A percentile compares a stretch with the other conserved stretches of the same genome.
phyloP scores from a whole-genome alignment of 1,140 invertebrate species.

The Drosophila seguyi region DNA sequence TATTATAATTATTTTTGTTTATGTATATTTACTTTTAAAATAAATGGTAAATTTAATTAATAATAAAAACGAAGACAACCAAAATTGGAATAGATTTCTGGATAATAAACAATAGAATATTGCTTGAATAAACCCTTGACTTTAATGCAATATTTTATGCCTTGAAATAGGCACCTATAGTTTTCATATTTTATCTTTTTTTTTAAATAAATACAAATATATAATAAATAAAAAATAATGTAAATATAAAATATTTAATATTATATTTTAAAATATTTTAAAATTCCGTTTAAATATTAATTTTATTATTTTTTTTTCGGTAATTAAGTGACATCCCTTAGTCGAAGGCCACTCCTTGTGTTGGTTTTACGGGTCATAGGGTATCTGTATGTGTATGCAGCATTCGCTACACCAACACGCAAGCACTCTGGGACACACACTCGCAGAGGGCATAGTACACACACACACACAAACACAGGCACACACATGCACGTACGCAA shows the following conservation, averaged over 20 bases:
- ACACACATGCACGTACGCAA: conserved; percentile 10
- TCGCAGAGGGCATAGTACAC: neutral
- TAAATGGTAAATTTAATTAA: too few relatives aligned
- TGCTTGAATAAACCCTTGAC: too few relatives aligned
- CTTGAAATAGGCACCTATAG: too few relatives aligned
- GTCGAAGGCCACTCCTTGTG: neutral
- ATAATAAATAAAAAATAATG: too few relatives aligned
- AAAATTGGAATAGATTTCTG: neutral
- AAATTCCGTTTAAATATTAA: neutral
- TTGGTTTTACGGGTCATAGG: conserved; percentile 23
- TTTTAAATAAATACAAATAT: too few relatives aligned
- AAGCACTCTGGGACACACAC: conserved; percentile 15
- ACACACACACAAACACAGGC: neutral
- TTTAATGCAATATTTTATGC: too few relatives aligned
- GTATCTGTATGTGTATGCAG: conserved; percentile 27
- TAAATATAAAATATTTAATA: neutral
- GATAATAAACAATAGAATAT: neutral
- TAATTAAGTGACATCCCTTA: neutral
- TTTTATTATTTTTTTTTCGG: neutral
- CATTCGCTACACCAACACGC: conserved; percentile 17
- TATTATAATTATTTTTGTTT: too few relatives aligned
- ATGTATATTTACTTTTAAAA: too few relatives aligned
- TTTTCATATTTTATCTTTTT: neutral
- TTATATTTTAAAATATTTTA: neutral
- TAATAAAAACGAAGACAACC: neutral